These are phyloP conservation scores for Xylophagus ater DNA, from an alignment of 2,888 invertebrate species.

Conservation along the genomic window DNA sequence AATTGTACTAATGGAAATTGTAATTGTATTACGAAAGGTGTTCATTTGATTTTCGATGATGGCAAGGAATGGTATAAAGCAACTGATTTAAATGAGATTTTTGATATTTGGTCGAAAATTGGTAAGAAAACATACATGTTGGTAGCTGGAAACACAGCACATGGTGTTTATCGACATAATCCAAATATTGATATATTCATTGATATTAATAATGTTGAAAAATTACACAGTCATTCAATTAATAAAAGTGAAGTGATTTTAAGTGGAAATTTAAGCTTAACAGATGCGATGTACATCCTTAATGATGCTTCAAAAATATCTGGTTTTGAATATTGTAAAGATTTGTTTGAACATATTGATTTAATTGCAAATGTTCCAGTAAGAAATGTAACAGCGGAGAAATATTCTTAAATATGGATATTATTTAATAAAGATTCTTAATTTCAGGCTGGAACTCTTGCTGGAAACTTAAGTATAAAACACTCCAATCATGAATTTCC, in stretches of 20 bases:
- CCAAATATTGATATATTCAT: conserved; percentile 41
- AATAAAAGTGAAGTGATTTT: conserved; percentile 31
- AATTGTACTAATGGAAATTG: conserved; percentile 24
- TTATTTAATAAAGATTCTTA: conserved; percentile 11
- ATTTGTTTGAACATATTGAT: conserved; percentile 45
- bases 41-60: conserved; percentile 40
- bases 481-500: conserved; percentile 49
- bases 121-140: conserved; percentile 45
- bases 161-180: conserved; percentile 41
- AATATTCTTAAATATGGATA: neutral
- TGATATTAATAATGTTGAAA: conserved; percentile 46
- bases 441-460: conserved; percentile 46
- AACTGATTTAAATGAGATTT: conserved; percentile 40
- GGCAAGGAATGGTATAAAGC: conserved; percentile 44
- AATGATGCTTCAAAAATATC: conserved; percentile 31
- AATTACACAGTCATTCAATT: conserved; percentile 39
- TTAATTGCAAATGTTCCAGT: conserved; percentile 55
- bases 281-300: conserved; percentile 43
- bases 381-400: conserved; percentile 45
- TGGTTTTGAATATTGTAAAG: conserved; percentile 45
- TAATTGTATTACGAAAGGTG: neutral
- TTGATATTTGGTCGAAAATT: conserved; percentile 41
- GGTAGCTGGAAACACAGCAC: conserved; percentile 60
- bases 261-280: conserved; percentile 45
- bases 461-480: conserved; percentile 55